Conservation (phyloP, 1,140 invertebrate species). For the Heliconius hewitsoni region DNA sequence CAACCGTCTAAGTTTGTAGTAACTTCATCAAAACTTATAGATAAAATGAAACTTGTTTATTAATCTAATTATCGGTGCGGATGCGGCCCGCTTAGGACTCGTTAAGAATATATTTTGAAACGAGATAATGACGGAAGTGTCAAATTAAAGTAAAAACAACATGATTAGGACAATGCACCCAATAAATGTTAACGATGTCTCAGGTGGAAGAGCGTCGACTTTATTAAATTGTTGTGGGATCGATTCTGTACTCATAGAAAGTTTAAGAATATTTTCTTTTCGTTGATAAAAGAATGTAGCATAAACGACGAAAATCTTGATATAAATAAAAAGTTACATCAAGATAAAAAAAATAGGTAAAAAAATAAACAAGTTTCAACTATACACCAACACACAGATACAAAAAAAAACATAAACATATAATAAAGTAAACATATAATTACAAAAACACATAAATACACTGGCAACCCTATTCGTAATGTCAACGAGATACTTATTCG, state of each 20-base stretch:
- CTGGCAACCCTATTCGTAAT: conserved; percentile 22
- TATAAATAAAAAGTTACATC: no score
- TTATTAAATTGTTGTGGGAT: not conserved
- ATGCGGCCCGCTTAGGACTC: conserved; percentile 2
- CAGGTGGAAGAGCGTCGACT: not conserved
- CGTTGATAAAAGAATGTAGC: no score
- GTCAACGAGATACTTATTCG: conserved; percentile 20
- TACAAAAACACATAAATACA: not conserved
- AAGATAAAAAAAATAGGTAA: no score
- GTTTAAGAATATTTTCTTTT: no score
- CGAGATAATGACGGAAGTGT: conserved; percentile 8
- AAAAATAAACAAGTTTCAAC: not conserved
- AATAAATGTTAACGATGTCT: not conserved
- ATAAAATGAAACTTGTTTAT: conserved; percentile 5
- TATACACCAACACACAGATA: not conserved
- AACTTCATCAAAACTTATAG: conserved; percentile 12
- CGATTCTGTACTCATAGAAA: not conserved
- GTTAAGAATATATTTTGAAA: conserved; percentile 1
- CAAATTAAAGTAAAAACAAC: conserved; percentile 12
- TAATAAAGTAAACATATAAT: conserved; percentile 16
- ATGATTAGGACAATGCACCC: conserved; percentile 4
- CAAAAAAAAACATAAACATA: not conserved
- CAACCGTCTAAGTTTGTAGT: not conserved
- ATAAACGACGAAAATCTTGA: no score
- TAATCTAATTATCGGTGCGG: conserved; percentile 15